phyloP scores from a whole-genome alignment of 2,113 vertebrate genomes.

The Entomyzon cyanotis region DNA sequence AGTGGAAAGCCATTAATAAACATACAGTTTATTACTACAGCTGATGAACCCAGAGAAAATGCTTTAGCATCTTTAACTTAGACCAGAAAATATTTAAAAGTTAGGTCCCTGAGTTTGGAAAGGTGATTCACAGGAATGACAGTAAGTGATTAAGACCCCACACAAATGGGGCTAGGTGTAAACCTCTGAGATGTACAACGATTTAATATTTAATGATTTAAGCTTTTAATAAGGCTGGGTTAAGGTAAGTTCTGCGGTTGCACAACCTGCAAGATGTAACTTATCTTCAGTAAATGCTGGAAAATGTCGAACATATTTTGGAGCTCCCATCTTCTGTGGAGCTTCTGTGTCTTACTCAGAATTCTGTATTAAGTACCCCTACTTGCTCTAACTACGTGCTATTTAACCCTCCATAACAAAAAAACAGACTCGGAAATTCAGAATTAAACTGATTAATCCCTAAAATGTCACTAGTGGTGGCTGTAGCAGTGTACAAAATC shows the following conservation, averaged over 20 bases:
- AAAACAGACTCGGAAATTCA: not conserved
- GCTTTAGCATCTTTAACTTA: not conserved
- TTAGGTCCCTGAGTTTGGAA: not conserved
- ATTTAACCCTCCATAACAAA: not conserved
- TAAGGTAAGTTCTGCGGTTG: not conserved
- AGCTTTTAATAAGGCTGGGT: not conserved
- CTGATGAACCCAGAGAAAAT: not conserved
- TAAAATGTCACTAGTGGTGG: not conserved
- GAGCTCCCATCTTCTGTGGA: not conserved
- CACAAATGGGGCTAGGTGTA: not conserved
- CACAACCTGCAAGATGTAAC: not conserved
- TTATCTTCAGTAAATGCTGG: not conserved
- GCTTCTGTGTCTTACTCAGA: not conserved
- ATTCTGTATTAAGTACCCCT: not conserved
- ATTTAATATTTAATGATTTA: not conserved
- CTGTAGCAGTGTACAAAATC: not conserved
- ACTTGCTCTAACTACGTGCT: not conserved
- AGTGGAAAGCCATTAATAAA: not conserved
- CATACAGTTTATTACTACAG: not conserved
- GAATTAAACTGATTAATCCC: not conserved
- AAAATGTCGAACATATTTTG: not conserved
- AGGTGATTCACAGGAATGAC: not conserved
- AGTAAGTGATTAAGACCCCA: not conserved
- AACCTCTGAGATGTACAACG: not conserved
- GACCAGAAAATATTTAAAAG: not conserved